Evolutionary conservation across 2,888 invertebrate genomes (phyloP).

Genomic region (Chymomyza procnemis): DNA sequence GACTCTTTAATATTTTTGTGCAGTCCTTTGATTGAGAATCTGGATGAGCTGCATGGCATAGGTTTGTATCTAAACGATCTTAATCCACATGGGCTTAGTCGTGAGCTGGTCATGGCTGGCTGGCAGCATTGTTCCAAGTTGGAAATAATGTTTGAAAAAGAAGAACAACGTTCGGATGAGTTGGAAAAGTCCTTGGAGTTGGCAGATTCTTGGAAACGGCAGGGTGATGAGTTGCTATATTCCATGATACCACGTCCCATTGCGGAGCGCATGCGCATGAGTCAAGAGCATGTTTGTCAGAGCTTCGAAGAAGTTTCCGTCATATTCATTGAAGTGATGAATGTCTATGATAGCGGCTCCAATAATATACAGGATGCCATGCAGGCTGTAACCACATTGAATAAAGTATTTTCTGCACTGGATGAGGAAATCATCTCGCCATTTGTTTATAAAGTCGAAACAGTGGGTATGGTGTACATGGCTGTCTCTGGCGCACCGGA

Average conservation of each 20-base stretch:
- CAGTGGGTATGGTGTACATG: constrained; percentile 95
- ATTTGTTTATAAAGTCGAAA: constrained; percentile 95
- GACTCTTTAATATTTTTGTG: constrained; percentile 91
- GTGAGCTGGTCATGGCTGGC: constrained; percentile 89
- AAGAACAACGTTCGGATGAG: constrained; percentile 87
- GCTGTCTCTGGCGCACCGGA: constrained; percentile 94
- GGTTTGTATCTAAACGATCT: constrained; percentile 90
- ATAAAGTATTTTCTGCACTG: constrained; percentile 90
- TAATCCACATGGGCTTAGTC: constrained; percentile 90
- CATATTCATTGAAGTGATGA: constrained; percentile 77
- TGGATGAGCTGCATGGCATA: constrained; percentile 89
- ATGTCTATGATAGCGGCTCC: constrained; percentile 71
- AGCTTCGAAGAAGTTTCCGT: constrained; percentile 80
- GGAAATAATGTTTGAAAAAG: constrained; percentile 89
- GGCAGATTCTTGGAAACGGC: constrained; percentile 90
- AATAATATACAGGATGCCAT: constrained; percentile 81
- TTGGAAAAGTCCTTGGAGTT: constrained; percentile 88
- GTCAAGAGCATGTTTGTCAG: constrained; percentile 89
- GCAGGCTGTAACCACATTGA: constrained; percentile 91
- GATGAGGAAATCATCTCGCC: constrained; percentile 90
- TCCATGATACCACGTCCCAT: constrained; percentile 94
- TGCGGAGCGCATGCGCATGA: constrained; percentile 88
- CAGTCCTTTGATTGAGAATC: constrained; percentile 91
- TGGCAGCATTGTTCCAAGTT: constrained; percentile 91
- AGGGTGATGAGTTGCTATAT: constrained; percentile 91